Base-by-base conservation (phyloP, 2,888 invertebrate genomes). In the Dysmachus trigonus region DNA sequence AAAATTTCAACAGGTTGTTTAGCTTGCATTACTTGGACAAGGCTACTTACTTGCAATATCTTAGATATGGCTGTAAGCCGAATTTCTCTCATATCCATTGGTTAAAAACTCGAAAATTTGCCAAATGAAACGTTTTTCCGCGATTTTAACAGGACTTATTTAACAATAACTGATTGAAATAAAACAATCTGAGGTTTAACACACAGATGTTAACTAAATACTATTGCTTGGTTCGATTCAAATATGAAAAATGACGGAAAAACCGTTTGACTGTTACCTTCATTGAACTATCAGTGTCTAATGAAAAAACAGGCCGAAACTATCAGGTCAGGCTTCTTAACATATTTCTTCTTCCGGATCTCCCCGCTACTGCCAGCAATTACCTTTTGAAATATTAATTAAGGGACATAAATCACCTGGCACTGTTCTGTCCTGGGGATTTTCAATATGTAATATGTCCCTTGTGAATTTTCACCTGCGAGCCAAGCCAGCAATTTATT, bases 371-470 rank as follows among this genome's bases (percentile, higher is more conserved):
- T 38, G 35, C 35, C 4, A 38, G 77, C 47, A 77, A 77, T 77
- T 77, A 77, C 30, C 47, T 77, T 33, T 77, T 77, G 47, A 77
- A 77, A 77, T 77, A 47, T 77, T 77, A 77, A 77, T 77, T 41
- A 47, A 27, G 22, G 27, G 27, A 77, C 47, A 47, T 41, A 22
- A 41, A 31, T 22, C 47, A 76, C 76, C 76, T 76, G 76, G 22
- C 62, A 7, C 10, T 38, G 7, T 22, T 38, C 10, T 38, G 41
- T 76, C 22, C 38, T 33, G 73, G 35, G 35, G 73, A 35, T 76
- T 76, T 33, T 38, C 35, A 22, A 76, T 76, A 76, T 76, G 33
- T 33, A 41, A 76, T 33, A 10, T 13, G 31, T 33, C 18, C 27
- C 33, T 73, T 13, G 33, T 73, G 33, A 73, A 73, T 73, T 73